phyloP scores from a whole-genome alignment of 64 coral and sea anemone species.

The Porites australiensis region DNA sequence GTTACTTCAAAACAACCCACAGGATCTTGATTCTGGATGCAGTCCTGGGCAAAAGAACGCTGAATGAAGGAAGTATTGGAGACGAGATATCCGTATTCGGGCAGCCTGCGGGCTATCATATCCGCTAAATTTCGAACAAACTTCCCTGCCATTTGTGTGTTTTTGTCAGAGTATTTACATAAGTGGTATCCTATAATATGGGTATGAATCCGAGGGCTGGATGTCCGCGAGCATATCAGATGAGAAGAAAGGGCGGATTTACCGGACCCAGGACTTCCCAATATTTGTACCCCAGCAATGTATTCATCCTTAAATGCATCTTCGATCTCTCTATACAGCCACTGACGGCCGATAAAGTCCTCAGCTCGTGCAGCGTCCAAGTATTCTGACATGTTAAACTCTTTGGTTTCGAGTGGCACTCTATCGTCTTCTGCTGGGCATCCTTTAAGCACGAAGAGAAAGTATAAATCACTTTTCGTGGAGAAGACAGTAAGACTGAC shows the following conservation, averaged over 20 bases:
- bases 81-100: slow-evolving; percentile 39
- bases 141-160: slow-evolving; percentile 60
- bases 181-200: slow-evolving; percentile 77
- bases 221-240: no score
- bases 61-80: slow-evolving; percentile 15
- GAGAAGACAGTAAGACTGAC: no score
- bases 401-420: slow-evolving; percentile 32
- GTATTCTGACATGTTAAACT: slow-evolving; percentile 59
- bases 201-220: slow-evolving; percentile 32
- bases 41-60: slow-evolving; percentile 11
- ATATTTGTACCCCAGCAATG: slow-evolving; percentile 29
- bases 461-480: no score
- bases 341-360: slow-evolving; percentile 73
- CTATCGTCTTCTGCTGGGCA: not conserved
- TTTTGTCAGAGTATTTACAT: slow-evolving; percentile 69
- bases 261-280: slow-evolving; percentile 67
- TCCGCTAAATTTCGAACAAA: slow-evolving; percentile 71
- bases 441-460: no score
- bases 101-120: slow-evolving; percentile 36
- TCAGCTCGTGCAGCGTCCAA: slow-evolving; percentile 41
- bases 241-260: slow-evolving; percentile 71
- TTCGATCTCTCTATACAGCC: slow-evolving; percentile 56
- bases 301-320: slow-evolving; percentile 2
- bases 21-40: slow-evolving; percentile 25
- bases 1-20: slow-evolving; percentile 52